Evolutionary conservation across 2,888 invertebrate genomes (phyloP).

Genomic region (Plagiodera versicolora): DNA sequence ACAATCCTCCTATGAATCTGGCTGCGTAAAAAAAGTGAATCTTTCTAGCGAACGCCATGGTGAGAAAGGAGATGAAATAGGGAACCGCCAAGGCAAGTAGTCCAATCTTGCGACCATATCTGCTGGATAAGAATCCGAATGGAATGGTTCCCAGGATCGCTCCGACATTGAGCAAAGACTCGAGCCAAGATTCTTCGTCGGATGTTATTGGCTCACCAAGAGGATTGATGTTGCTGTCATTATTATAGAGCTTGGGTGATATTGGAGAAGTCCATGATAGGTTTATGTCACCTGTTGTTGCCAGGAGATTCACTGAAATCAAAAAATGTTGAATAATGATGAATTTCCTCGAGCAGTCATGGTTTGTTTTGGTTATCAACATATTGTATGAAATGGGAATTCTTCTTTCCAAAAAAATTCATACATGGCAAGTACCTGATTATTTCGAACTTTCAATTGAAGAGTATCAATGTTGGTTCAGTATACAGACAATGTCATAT

Average conservation of each 20-base stretch:
- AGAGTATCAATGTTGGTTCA: no score
- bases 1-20: constrained; percentile 61
- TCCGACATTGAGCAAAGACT: constrained; percentile 55
- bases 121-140: constrained; percentile 66
- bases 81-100: constrained; percentile 58
- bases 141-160: constrained; percentile 65
- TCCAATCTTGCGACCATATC: constrained; percentile 68
- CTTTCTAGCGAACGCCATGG: constrained; percentile 32
- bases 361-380: no score
- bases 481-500: no score
- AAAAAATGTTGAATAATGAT: background rate
- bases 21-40: constrained; percentile 48
- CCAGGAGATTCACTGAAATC: constrained; percentile 40
- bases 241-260: constrained; percentile 38
- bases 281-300: constrained; percentile 39
- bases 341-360: no score
- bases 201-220: constrained; percentile 43
- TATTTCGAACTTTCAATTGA: no score
- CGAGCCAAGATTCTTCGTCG: constrained; percentile 58
- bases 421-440: no score
- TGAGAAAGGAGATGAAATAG: constrained; percentile 35
- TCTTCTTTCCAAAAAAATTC: no score
- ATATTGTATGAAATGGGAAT: no score
- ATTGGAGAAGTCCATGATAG: constrained; percentile 42
- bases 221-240: constrained; percentile 44